Percentiles rank a stretch among this genome's conserved stretches.
Evolutionary conservation across 1,140 invertebrate genomes (phyloP).

Genomic region (Panagrolaimus sp.): DNA sequence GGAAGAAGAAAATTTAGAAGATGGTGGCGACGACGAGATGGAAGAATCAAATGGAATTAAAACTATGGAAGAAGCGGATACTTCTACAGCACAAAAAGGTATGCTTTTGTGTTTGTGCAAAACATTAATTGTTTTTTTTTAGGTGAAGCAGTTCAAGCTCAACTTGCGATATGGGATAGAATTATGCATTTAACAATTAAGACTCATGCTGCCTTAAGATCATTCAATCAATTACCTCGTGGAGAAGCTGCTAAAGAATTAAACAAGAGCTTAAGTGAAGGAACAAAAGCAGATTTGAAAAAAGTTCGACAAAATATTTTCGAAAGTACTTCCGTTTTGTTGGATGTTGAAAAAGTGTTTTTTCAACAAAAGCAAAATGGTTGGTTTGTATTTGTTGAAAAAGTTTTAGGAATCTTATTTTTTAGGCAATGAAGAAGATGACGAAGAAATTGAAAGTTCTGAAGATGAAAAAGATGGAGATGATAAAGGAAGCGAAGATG

Average conservation of each 20-base stretch:
- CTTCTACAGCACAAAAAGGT: constrained; percentile 10
- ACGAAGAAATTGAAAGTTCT: constrained; percentile 26
- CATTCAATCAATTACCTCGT: constrained; percentile 25
- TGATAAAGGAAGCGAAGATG: not conserved
- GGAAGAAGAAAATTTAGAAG: too few relatives aligned
- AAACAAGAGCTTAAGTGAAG: not conserved
- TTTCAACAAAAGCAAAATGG: constrained; percentile 12
- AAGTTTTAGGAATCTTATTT: not conserved
- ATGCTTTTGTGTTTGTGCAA: not conserved
- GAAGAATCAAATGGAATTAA: not conserved
- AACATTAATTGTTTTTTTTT: not conserved
- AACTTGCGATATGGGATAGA: constrained; percentile 21
- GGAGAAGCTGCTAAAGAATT: constrained; percentile 15
- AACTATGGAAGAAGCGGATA: not conserved
- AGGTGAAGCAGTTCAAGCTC: constrained; percentile 20
- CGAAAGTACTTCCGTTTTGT: not conserved
- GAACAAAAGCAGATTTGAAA: constrained; percentile 1
- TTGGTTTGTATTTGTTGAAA: not conserved
- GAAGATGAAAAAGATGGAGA: constrained; percentile 18
- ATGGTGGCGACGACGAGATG: not conserved
- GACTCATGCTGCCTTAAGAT: constrained; percentile 13
- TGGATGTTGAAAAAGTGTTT: constrained; percentile 1
- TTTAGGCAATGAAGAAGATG: not conserved
- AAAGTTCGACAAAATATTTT: constrained; percentile 13
- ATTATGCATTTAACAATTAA: constrained; percentile 21